Conservation (phyloP, 2,113 vertebrate genomes). For the Halichoerus grypus region DNA sequence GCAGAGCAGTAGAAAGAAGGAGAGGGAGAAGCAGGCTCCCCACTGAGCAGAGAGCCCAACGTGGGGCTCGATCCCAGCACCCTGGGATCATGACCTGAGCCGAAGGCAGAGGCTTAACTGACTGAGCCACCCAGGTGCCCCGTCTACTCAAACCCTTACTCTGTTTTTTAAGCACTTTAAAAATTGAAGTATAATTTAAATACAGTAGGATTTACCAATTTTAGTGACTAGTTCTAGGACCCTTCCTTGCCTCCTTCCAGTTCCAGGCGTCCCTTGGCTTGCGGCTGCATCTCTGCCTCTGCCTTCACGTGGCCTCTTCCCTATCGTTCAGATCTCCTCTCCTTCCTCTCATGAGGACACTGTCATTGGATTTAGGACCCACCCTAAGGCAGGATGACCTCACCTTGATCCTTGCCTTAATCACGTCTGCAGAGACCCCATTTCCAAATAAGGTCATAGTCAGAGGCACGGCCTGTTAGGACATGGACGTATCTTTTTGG, state of each 20-base stretch:
- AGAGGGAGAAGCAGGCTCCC: too few relatives aligned
- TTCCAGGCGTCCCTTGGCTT: background rate
- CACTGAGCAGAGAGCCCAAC: too few relatives aligned
- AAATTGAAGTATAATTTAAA: background rate
- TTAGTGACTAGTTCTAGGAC: background rate
- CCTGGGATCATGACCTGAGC: too few relatives aligned
- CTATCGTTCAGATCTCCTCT: background rate
- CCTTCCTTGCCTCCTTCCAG: background rate
- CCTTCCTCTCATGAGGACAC: background rate
- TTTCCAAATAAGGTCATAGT: background rate
- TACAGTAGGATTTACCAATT: too few relatives aligned
- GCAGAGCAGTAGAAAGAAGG: too few relatives aligned
- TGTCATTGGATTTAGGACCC: background rate
- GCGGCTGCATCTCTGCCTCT: background rate
- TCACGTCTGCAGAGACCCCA: background rate
- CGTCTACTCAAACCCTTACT: background rate
- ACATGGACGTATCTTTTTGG: background rate
- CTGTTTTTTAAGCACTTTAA: background rate
- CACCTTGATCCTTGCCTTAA: background rate
- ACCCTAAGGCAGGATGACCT: background rate
- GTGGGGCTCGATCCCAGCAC: too few relatives aligned
- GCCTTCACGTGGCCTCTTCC: accelerated
- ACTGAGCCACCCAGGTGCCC: too few relatives aligned
- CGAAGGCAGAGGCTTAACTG: too few relatives aligned
- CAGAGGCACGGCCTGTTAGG: accelerated